Evolutionary conservation across 2,113 vertebrate genomes (phyloP).

Genomic region (Notothenia coriiceps): DNA sequence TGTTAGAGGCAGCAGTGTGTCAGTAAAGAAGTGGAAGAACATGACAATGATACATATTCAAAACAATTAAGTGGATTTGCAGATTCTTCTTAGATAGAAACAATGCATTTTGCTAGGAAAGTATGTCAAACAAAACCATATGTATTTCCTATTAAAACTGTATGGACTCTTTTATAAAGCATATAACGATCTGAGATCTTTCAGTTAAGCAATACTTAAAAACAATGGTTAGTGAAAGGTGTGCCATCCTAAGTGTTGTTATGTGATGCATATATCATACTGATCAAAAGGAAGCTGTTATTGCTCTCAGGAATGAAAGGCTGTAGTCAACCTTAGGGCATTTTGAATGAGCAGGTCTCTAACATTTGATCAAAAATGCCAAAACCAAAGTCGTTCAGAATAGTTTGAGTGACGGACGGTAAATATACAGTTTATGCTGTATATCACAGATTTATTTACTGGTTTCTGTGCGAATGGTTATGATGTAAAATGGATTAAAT

Average conservation of each 20-base stretch:
- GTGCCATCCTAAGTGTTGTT: background rate
- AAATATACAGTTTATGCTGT: background rate
- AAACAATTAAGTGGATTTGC: background rate
- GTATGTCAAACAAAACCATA: background rate
- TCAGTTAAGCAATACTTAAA: background rate
- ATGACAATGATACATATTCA: background rate
- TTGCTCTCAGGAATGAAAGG: conserved; percentile 1
- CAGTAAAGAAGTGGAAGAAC: background rate
- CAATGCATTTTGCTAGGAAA: background rate
- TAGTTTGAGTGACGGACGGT: too few relatives aligned
- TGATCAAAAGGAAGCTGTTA: background rate
- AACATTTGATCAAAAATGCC: background rate
- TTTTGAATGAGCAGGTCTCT: background rate
- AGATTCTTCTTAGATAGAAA: background rate
- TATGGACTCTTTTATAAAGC: background rate
- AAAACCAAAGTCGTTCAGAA: background rate
- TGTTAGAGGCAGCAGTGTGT: background rate
- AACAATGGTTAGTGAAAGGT: background rate
- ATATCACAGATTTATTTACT: background rate
- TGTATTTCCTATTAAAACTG: background rate
- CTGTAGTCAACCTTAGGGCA: background rate
- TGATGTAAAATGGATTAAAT: background rate
- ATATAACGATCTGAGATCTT: background rate
- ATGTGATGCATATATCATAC: background rate
- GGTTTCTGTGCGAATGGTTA: background rate